These are phyloP conservation scores for Eudemis profundana DNA, from an alignment of 2,888 invertebrate species.

Conservation along the genomic window DNA sequence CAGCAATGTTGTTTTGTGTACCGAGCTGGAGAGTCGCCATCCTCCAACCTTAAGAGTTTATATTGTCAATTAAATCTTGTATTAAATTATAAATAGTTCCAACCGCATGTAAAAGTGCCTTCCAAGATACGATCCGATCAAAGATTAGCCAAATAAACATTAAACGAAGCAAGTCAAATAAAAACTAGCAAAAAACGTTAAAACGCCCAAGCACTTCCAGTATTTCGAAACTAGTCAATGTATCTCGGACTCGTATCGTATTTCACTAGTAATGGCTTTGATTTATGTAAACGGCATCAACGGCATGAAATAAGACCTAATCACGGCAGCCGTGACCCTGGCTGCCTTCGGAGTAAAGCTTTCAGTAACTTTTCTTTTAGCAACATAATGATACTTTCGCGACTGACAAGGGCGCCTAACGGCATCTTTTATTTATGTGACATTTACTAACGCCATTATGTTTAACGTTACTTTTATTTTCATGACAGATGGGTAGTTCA, in stretches of 20 bases:
- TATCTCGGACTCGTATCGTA: slow-evolving; percentile 29
- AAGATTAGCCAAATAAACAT: too few species aligned
- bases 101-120: too few species aligned
- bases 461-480: slow-evolving; percentile 4
- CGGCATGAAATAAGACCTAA: slow-evolving; percentile 58
- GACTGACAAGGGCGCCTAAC: slow-evolving; percentile 32
- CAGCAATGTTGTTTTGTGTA: too few species aligned
- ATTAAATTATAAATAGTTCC: too few species aligned
- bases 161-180: neutral
- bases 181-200: neutral
- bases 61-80: too few species aligned
- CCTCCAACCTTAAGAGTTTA: too few species aligned
- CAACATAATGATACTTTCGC: slow-evolving; percentile 44
- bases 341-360: slow-evolving; percentile 50
- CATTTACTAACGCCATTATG: slow-evolving; percentile 18
- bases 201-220: neutral
- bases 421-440: slow-evolving; percentile 33
- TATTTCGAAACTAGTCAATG: slow-evolving; percentile 21
- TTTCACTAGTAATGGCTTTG: slow-evolving; percentile 45
- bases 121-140: too few species aligned
- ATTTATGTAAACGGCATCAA: slow-evolving; percentile 45
- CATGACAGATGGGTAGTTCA: neutral
- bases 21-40: too few species aligned
- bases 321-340: slow-evolving; percentile 60
- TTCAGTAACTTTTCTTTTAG: slow-evolving; percentile 50